A percentile compares a stretch with the other conserved stretches of the same genome.
phyloP scores from a whole-genome alignment of 2,888 invertebrate genomes.

The Oxyteleia sp. region DNA sequence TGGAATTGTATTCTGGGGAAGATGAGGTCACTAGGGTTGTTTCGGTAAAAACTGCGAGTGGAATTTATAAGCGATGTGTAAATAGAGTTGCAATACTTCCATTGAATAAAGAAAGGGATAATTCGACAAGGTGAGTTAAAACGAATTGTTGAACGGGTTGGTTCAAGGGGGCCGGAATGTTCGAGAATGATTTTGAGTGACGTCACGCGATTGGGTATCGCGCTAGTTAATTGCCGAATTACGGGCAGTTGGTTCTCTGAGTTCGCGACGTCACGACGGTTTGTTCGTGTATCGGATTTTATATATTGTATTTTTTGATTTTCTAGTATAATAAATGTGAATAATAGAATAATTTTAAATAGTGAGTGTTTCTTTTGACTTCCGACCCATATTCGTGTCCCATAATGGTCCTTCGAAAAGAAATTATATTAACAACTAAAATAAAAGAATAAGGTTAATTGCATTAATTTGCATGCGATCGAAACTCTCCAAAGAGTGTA shows the following conservation, averaged over 20 bases:
- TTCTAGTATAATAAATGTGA: too few relatives aligned
- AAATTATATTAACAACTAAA: not conserved
- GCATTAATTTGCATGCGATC: conserved; percentile 2
- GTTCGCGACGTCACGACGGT: not conserved
- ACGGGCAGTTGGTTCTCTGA: not conserved
- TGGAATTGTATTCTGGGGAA: conserved; percentile 5
- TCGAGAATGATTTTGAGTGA: not conserved
- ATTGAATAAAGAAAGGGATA: too few relatives aligned
- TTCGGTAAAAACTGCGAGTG: not conserved
- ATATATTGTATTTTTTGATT: too few relatives aligned
- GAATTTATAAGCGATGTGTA: conserved; percentile 14
- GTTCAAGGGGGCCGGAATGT: conserved; percentile 24
- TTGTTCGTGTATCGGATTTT: too few relatives aligned
- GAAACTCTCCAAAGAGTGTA: not conserved
- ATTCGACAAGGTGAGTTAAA: not conserved
- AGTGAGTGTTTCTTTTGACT: not conserved
- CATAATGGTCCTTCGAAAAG: not conserved
- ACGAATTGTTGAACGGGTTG: not conserved
- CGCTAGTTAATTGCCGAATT: not conserved
- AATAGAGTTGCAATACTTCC: conserved; percentile 19
- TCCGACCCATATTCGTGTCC: not conserved
- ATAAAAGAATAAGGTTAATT: not conserved
- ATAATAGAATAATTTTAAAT: too few relatives aligned
- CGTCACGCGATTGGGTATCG: conserved; percentile 3
- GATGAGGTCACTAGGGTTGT: conserved; percentile 8